Base-by-base conservation (phyloP, 2,113 vertebrate genomes). In the Antigone vipio region DNA sequence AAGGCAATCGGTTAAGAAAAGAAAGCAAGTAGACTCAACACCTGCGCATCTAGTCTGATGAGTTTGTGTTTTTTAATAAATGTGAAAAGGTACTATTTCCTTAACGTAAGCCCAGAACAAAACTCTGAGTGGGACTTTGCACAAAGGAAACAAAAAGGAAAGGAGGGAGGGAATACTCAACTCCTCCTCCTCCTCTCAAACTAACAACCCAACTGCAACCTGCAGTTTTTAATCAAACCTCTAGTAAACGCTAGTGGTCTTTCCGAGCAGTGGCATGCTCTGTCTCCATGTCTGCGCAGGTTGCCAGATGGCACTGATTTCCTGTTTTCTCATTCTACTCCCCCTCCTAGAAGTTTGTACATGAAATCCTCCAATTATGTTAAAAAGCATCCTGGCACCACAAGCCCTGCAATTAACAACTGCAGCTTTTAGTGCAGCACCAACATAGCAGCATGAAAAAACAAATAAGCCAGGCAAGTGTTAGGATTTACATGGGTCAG, bases 311-410 rank as follows among this genome's bases (percentile, higher is more conserved):
- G 91, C 91, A 81, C 75, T 3, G n/a, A 89, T 94, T 92, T 89
- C 93, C 93, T 85, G 92, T 85, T 50, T 77, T 35, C 91, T 94
- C 91, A 84, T 93, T 71, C 86, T 75, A 49, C 94, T 95, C 91
- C 92, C 94, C 92, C 92, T 95, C 93, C 45, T 22, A 83, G 84
- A 94, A 97, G 89, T 92, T 79, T 62, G 89, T 86, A 93, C 96
- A 91, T 93, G 87, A 98, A 97, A 97, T 91, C 93, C 68, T 83
- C 74, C 97, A 83, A 97, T 97, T 94, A 94, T 92, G 87, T 93
- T 96, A 90, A 91, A 92, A 96, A 91, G 91, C 92, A 95, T 88
- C 89, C 38, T 97, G 95, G 85, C 89, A 96, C 90, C 80, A n/a
- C 82, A 87, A 97, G 79, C 89, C 85, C 92, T 91, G 76, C 69